Base-by-base conservation (phyloP, 2,113 vertebrate genomes). In the Nanorana parkeri region DNA sequence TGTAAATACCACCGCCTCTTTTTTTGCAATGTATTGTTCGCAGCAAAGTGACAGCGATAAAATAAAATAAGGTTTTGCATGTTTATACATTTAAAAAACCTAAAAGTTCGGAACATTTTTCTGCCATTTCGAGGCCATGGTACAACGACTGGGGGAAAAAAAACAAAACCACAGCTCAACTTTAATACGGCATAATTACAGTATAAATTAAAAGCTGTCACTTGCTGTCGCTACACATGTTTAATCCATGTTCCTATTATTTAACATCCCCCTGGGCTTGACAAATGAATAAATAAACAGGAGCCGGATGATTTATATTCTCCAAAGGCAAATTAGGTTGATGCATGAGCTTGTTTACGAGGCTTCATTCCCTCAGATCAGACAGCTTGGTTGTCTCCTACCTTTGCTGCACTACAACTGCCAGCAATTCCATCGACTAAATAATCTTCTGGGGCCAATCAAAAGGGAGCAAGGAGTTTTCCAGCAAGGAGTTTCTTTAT, bases 221-320 rank as follows among this genome's bases (percentile, higher is more conserved):
- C 47, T 19, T 3, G 68, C 47, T 71, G 68, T 47, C 16, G 19
- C 19, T 26, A 71, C 28, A 24, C 51, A 71, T 51, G 23, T 69
- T 54, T 54, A 47, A 54, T 47, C 11, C 47, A 28, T 26, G 23
- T 17, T 54, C 23, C 68, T 71, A 71, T 71, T 71, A 71, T 52
- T 71, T 71, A 71, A 21, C 51, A 21, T 13, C 41, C 47, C 68
- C 68, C 26, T 2, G 23, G 54, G 68, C 68, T 8, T 54, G 68
- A 71, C 68, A 28, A 54, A 16, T 20, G 47, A 23, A 17, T 28
- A 47, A 54, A 71, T 7, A 56, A 26, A 56, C 20, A 29, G 52
- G 7, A 29, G 19, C 28, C 17, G 13, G 11, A 6, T 28, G 69
- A 73, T 56, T 73, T 73, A 73, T 71, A 23, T 55, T 55, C 19